Percentiles rank a stretch among this genome's conserved stretches.
phyloP scores from a whole-genome alignment of 1,140 invertebrate species.

The Agrypnia vestita region DNA sequence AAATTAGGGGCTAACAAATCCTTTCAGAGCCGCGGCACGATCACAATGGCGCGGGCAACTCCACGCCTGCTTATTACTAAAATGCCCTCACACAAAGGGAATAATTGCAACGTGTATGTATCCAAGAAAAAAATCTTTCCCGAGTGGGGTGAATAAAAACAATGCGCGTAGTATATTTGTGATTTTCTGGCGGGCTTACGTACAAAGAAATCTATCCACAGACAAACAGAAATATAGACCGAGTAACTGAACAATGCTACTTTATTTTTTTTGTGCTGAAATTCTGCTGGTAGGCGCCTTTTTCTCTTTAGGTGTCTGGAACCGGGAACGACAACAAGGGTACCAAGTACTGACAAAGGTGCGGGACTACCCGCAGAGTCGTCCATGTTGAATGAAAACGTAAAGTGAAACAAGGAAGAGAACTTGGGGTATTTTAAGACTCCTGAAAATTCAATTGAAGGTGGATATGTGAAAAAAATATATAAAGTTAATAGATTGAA shows the following conservation, averaged over 20 bases:
- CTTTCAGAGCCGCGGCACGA: slow-evolving; percentile 46
- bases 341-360: too few relatives aligned
- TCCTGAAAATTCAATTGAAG: too few relatives aligned
- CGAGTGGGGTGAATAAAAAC: slow-evolving; percentile 2
- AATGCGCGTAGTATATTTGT: slow-evolving; percentile 12
- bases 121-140: slow-evolving; percentile 15
- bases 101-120: slow-evolving; percentile 57
- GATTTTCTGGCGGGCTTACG: slow-evolving; percentile 35
- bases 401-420: too few relatives aligned
- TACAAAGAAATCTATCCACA: slow-evolving; percentile 22
- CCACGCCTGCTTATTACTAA: slow-evolving; percentile 19
- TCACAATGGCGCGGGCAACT: not conserved
- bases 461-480: too few relatives aligned
- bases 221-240: slow-evolving; percentile 14
- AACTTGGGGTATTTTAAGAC: too few relatives aligned
- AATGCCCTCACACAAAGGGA: slow-evolving; percentile 48
- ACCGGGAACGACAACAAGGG: not conserved
- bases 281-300: slow-evolving; percentile 36
- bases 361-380: too few relatives aligned
- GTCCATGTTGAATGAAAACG: too few relatives aligned
- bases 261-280: slow-evolving; percentile 39
- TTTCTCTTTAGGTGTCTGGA: slow-evolving; percentile 42
- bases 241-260: slow-evolving; percentile 46
- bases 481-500: too few relatives aligned
- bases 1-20: slow-evolving; percentile 56